Conservation (phyloP, 2,797 vertebrate species). For the Bucorvus abyssinicus region DNA sequence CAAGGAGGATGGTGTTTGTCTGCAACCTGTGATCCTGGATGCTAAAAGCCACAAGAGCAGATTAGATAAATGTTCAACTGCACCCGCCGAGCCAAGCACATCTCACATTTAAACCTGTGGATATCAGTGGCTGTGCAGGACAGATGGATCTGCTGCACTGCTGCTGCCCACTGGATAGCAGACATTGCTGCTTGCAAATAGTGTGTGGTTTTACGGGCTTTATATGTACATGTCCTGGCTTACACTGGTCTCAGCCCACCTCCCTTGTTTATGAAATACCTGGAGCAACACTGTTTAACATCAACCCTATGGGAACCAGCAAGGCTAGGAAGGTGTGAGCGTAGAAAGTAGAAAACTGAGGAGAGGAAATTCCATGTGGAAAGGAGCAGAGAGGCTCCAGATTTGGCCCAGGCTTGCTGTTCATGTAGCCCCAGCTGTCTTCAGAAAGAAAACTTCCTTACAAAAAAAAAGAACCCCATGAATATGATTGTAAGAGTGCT, state of each 20-base stretch:
- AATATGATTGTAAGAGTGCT: neutral
- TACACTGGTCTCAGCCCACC: neutral
- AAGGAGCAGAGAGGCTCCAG: neutral
- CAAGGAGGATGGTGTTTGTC: neutral
- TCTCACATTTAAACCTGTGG: neutral
- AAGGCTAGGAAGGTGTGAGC: neutral
- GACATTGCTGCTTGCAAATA: neutral
- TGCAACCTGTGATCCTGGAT: neutral
- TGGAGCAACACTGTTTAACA: neutral
- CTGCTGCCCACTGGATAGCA: neutral
- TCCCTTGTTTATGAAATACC: neutral
- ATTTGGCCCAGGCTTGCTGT: neutral
- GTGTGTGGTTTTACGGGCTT: neutral
- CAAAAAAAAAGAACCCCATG: no score
- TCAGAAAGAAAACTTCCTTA: neutral
- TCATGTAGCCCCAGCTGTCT: neutral
- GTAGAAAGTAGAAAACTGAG: neutral
- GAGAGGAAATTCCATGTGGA: neutral
- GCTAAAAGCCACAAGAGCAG: neutral
- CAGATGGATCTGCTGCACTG: neutral
- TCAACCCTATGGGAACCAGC: neutral
- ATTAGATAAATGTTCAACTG: neutral
- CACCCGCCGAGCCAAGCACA: neutral
- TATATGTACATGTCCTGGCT: neutral
- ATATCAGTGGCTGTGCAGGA: neutral